phyloP scores from a whole-genome alignment of 1,140 invertebrate genomes.

The Zaprionus gabonicus region DNA sequence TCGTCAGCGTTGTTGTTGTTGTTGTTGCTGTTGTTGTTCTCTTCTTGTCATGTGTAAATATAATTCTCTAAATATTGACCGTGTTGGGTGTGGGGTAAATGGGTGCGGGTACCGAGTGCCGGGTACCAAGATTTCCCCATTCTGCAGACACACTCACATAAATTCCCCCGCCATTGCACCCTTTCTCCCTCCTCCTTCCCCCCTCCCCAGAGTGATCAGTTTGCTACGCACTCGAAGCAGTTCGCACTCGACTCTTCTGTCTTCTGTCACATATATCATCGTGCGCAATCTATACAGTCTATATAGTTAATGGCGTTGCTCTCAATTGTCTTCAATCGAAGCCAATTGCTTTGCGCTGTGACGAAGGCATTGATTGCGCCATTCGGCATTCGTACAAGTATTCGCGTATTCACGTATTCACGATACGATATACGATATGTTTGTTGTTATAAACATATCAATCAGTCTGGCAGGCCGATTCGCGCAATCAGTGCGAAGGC shows the following conservation, averaged over 20 bases:
- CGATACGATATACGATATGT: not conserved
- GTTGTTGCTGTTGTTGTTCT: conserved; percentile 7
- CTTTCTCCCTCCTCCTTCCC: not conserved
- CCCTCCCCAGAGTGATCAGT: not conserved
- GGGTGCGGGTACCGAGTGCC: conserved; percentile 1
- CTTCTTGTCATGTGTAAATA: conserved; percentile 48
- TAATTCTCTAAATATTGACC: conserved; percentile 42
- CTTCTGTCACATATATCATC: conserved; percentile 32
- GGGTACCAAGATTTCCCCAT: not conserved
- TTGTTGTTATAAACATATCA: conserved; percentile 34
- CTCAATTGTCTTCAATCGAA: conserved; percentile 73
- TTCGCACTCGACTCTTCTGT: not conserved
- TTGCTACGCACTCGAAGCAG: conserved; percentile 10
- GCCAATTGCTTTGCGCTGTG: conserved; percentile 76
- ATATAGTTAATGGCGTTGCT: conserved; percentile 64
- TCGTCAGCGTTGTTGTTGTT: conserved; percentile 5
- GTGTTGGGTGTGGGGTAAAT: not conserved
- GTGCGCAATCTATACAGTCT: not conserved
- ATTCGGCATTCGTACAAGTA: not conserved
- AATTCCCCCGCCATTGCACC: not conserved
- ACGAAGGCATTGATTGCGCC: conserved; percentile 73
- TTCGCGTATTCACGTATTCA: not conserved
- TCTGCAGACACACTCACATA: conserved; percentile 7
- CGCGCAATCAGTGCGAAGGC: conserved; percentile 52
- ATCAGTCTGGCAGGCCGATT: conserved; percentile 21